Evolutionary conservation across 2,113 vertebrate species (phyloP).

Genomic region (Capreolus pygargus): DNA sequence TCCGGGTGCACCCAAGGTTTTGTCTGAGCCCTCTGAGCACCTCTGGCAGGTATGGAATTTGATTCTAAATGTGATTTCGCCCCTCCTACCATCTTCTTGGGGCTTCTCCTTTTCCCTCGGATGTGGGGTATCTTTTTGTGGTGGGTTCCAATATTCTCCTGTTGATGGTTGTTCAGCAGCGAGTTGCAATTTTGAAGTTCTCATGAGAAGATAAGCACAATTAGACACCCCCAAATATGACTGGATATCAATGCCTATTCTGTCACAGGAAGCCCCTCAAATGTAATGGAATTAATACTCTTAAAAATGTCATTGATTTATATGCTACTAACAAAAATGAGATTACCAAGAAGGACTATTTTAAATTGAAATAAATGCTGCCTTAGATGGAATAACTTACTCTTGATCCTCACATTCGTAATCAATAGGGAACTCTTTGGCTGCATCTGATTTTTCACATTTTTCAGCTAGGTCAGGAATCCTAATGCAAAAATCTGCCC

Average conservation of each 20-base stretch:
- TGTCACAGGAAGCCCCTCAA: not conserved
- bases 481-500: slow-evolving; percentile 63
- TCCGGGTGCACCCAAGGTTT: not conserved
- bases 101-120: not conserved
- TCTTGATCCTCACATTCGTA: slow-evolving; percentile 66
- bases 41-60: not conserved
- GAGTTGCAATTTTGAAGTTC: not conserved
- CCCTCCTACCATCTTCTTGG: not conserved
- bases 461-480: slow-evolving; percentile 72
- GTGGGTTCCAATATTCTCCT: not conserved
- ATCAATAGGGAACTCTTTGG: slow-evolving; percentile 68
- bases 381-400: slow-evolving; percentile 68
- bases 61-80: not conserved
- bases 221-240: not conserved
- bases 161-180: not conserved
- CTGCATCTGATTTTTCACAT: slow-evolving; percentile 59
- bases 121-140: not conserved
- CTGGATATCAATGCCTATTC: not conserved
- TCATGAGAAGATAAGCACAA: not conserved
- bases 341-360: slow-evolving; percentile 67
- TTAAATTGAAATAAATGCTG: slow-evolving; percentile 75
- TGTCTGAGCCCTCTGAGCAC: not conserved
- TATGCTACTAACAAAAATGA: slow-evolving; percentile 55
- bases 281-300: slow-evolving; percentile 54
- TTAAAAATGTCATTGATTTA: slow-evolving; percentile 64